Evolutionary conservation across 2,888 invertebrate species (phyloP).

Genomic region (Notodonta dromedarius): DNA sequence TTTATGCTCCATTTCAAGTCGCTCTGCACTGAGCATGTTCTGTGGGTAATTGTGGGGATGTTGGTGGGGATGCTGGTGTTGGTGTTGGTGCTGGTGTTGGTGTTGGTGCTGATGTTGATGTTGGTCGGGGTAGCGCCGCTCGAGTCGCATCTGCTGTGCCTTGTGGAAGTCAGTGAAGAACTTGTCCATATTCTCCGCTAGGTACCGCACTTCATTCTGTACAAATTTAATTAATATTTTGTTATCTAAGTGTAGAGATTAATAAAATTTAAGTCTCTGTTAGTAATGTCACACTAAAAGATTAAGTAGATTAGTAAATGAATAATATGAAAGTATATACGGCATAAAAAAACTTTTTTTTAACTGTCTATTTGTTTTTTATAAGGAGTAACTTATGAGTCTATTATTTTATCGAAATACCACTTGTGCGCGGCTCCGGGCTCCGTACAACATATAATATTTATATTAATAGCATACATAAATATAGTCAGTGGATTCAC

Average conservation of each 20-base stretch:
- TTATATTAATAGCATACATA: too few species aligned
- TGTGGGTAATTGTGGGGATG: conserved; percentile 29
- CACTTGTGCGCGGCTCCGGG: too few species aligned
- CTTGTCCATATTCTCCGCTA: conserved; percentile 85
- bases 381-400: too few species aligned
- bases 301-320: too few species aligned
- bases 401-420: too few species aligned
- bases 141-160: conserved; percentile 80
- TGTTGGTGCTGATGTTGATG: background rate
- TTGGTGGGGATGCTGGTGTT: conserved; percentile 16
- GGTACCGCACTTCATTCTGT: conserved; percentile 74
- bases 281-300: too few species aligned
- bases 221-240: background rate
- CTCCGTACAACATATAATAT: too few species aligned
- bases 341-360: too few species aligned
- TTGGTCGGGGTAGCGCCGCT: conserved; percentile 53
- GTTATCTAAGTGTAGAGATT: background rate
- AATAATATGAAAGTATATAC: too few species aligned
- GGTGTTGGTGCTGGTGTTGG: conserved; percentile 7
- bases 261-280: too few species aligned
- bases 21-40: conserved; percentile 55
- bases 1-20: conserved; percentile 60
- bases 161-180: conserved; percentile 90
- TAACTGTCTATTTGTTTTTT: too few species aligned
- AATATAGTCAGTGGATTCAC: too few species aligned